These are phyloP conservation scores for Anhinga anhinga DNA, from an alignment of 2,113 vertebrate species.

Conservation along the genomic window DNA sequence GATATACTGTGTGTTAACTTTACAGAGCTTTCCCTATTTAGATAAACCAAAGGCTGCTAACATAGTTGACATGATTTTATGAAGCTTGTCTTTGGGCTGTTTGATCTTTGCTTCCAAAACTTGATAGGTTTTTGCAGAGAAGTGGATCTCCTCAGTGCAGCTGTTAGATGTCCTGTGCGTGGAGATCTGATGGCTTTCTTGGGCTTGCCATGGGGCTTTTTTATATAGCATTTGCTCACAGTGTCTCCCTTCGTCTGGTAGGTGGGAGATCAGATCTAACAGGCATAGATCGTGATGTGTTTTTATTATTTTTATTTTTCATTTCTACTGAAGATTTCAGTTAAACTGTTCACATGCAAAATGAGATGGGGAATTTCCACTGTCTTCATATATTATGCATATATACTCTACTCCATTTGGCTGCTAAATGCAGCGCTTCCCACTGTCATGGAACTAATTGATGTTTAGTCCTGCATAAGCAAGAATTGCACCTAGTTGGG, in stretches of 20 bases:
- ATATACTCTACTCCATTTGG: not conserved
- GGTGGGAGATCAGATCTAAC: not conserved
- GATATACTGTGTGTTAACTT: not conserved
- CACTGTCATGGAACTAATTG: not conserved
- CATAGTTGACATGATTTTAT: not conserved
- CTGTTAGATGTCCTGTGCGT: not conserved
- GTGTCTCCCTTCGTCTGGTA: not conserved
- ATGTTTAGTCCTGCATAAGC: not conserved
- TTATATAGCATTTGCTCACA: not conserved
- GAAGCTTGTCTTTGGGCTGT: not conserved
- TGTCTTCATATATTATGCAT: not conserved
- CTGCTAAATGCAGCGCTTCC: not conserved
- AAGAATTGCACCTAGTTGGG: not conserved
- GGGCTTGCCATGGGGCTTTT: not conserved
- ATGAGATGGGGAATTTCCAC: not conserved
- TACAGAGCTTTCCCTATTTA: not conserved
- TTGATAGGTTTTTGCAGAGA: not conserved
- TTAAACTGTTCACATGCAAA: not conserved
- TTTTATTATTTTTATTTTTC: too few species aligned
- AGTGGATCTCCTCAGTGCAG: not conserved
- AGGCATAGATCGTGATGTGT: fast-evolving
- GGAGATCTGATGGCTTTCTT: not conserved
- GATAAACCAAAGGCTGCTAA: not conserved
- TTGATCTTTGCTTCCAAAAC: not conserved
- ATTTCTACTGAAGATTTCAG: not conserved